These are phyloP conservation scores for Syritta pipiens DNA, from an alignment of 2,888 invertebrate genomes.

Conservation along the genomic window DNA sequence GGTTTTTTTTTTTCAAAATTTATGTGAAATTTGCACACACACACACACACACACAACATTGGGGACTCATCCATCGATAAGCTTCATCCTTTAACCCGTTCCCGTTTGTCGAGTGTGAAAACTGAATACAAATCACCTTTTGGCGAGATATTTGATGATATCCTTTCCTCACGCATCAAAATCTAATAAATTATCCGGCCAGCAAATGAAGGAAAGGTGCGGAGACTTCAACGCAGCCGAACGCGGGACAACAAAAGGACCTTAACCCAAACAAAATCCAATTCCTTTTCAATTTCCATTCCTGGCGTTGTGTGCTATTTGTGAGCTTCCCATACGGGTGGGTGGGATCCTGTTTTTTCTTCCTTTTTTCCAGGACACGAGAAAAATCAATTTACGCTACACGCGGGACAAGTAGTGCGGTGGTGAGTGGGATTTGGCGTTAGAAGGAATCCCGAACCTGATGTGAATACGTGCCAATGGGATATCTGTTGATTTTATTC, in stretches of 20 bases:
- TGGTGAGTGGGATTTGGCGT: neutral
- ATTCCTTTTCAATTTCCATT: slow-evolving; percentile 42
- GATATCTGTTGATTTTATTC: slow-evolving; percentile 64
- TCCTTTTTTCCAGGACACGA: slow-evolving; percentile 13
- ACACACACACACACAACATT: neutral
- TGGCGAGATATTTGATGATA: slow-evolving; percentile 38
- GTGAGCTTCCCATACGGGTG: neutral
- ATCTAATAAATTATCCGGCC: slow-evolving; percentile 55
- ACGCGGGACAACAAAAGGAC: slow-evolving; percentile 12
- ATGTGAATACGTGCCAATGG: slow-evolving; percentile 54
- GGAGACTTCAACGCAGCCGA: slow-evolving; percentile 8
- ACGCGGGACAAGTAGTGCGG: neutral
- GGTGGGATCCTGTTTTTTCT: neutral
- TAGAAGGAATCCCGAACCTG: slow-evolving; percentile 23
- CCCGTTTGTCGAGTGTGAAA: slow-evolving; percentile 49
- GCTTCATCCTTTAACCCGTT: slow-evolving; percentile 10
- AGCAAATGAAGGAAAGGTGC: slow-evolving; percentile 12
- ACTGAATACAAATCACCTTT: slow-evolving; percentile 62
- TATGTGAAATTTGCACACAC: slow-evolving; percentile 29
- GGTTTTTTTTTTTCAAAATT: slow-evolving; percentile 3
- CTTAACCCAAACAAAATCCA: slow-evolving; percentile 25
- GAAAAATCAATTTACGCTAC: slow-evolving; percentile 56
- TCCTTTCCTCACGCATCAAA: slow-evolving; percentile 53
- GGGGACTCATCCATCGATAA: slow-evolving; percentile 39
- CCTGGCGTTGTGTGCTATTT: slow-evolving; percentile 9